Base-by-base conservation (phyloP, 1,140 invertebrate species). In the Diprion similis region DNA sequence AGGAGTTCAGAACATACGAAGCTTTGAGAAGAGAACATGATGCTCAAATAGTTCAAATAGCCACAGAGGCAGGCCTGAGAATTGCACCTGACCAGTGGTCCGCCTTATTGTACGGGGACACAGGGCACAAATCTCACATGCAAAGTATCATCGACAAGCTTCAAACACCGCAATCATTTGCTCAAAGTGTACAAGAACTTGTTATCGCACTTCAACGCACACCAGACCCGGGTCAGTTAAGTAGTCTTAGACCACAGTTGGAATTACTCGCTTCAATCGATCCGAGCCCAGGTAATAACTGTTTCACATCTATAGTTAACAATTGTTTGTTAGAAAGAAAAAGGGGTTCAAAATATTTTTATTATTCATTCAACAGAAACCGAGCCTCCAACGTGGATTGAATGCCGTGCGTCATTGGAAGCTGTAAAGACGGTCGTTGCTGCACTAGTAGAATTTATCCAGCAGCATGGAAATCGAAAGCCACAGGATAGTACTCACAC, bases 21-120 rank as follows among this genome's bases (percentile, higher is more conserved):
- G 92, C 95, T 6, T 84, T 99, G 17, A 90, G 98, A 70, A 89
- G 97, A 1, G 98, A 99, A 84, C 98, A 99, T 82, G 98, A 99
- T 87, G 95, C 97, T n/a, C 98, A 99, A 86, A 98, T 98, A 78
- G 96, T 98, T 10, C 96, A 98, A 88, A 99, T 99, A 79, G 98
- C 98, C 0, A 97, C 97, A 0, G 98, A 99, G 89, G 97, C 97
- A 17, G 98, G 98, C 11, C 89, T 99, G 8, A 90, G 98, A 51
- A 99, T 99, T 73, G 97, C 97, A 0, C 98, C 98, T 0, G 98
- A 99, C 83, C 98, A 99, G 83, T 99, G 98, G 98, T 98, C 97
- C 9, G 96, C 97, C 10, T 85, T 99, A 47, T 86, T 99, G 1
- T 99, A 99, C 85, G 98, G 98, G 1, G 98, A 99, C 84, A 94